A percentile compares a stretch with the other conserved stretches of the same genome.
These are phyloP conservation scores for Rapana venosa DNA, from an alignment of 2,888 invertebrate genomes.

Conservation along the genomic window DNA sequence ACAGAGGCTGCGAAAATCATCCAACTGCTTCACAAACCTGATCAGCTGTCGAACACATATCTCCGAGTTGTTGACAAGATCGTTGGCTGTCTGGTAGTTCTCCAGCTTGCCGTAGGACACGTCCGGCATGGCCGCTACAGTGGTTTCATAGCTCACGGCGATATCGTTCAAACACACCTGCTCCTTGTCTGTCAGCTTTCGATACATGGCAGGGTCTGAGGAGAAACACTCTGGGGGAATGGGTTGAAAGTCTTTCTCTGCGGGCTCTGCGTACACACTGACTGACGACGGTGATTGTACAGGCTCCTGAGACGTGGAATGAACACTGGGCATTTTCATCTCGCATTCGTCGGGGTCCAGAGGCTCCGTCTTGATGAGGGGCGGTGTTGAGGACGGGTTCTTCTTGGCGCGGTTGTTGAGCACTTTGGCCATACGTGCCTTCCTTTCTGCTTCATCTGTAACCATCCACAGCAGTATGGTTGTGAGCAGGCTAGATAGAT, in stretches of 20 bases:
- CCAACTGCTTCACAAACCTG: constrained; percentile 82
- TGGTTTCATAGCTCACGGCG: constrained; percentile 59
- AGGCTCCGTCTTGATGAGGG: constrained; percentile 59
- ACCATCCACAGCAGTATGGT: no score
- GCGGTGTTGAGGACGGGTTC: background rate
- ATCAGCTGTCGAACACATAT: constrained; percentile 90
- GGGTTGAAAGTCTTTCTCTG: constrained; percentile 46
- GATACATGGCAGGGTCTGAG: constrained; percentile 59
- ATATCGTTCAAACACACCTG: constrained; percentile 61
- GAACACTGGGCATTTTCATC: constrained; percentile 37
- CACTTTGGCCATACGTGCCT: constrained; percentile 89
- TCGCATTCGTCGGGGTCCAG: constrained; percentile 52
- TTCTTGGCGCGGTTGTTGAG: constrained; percentile 86
- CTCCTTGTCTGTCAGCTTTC: constrained; percentile 59
- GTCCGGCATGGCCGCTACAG: constrained; percentile 61
- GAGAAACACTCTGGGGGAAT: constrained; percentile 51
- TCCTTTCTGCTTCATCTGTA: constrained; percentile 86
- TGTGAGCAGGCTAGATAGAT: no score
- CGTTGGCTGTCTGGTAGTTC: constrained; percentile 79
- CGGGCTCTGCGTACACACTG: constrained; percentile 30
- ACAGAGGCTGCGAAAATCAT: constrained; percentile 93
- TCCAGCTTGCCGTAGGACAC: constrained; percentile 52
- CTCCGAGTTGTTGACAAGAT: constrained; percentile 84
- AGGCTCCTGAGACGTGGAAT: background rate
- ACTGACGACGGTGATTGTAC: constrained; percentile 33